phyloP scores from a whole-genome alignment of 2,888 invertebrate species.

The Xestoiulus laeticollis region DNA sequence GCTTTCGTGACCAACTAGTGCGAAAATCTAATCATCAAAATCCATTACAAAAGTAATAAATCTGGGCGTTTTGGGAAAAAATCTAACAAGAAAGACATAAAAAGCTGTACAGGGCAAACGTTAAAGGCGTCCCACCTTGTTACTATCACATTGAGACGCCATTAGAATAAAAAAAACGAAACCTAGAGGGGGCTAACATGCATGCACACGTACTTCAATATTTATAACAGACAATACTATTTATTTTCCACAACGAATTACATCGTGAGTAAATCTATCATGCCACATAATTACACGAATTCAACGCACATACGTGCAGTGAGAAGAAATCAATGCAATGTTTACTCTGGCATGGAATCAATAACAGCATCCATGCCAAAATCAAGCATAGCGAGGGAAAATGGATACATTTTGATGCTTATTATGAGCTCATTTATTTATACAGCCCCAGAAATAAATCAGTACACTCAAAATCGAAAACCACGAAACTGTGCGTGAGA shows the following conservation, averaged over 20 bases:
- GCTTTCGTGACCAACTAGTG: background rate
- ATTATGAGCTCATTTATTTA: background rate
- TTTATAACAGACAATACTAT: constrained; percentile 28
- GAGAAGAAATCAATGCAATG: constrained; percentile 12
- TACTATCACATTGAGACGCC: background rate
- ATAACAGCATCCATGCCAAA: constrained; percentile 10
- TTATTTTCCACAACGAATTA: constrained; percentile 18
- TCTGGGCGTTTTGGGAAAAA: constrained; percentile 19
- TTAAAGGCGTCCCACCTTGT: background rate
- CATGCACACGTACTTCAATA: constrained; percentile 9
- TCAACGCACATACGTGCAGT: background rate
- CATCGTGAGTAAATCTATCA: constrained; percentile 29
- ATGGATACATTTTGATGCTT: background rate
- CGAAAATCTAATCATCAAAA: background rate
- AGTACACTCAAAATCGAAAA: background rate
- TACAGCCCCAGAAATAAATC: background rate
- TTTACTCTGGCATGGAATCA: constrained; percentile 18
- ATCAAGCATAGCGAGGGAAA: background rate
- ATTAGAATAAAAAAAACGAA: background rate
- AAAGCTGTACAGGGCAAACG: background rate
- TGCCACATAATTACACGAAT: constrained; percentile 33
- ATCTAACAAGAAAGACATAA: background rate
- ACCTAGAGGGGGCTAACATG: background rate
- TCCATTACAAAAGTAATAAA: background rate
- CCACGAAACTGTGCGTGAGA: background rate